Evolutionary conservation across 2,113 vertebrate genomes (phyloP).

Genomic region (Edolisoma coerulescens): DNA sequence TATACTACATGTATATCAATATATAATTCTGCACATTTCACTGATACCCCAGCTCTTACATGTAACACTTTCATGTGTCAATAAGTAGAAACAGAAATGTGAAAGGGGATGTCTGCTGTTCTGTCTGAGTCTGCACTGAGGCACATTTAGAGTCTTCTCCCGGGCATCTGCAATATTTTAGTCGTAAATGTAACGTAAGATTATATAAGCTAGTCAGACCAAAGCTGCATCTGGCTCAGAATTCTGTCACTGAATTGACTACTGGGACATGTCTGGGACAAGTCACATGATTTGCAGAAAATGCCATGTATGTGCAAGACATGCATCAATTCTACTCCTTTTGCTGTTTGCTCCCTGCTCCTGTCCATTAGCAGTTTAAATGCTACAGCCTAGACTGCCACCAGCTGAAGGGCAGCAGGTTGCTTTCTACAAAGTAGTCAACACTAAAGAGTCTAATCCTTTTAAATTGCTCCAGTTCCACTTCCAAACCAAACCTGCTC

Average conservation of each 20-base stretch:
- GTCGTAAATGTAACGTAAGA: neutral
- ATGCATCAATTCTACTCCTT: neutral
- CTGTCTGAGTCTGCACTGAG: neutral
- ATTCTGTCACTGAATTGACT: neutral
- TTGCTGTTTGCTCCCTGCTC: neutral
- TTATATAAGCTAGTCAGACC: neutral
- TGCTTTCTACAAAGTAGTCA: neutral
- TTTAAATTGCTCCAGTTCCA: neutral
- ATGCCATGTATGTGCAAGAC: accelerated
- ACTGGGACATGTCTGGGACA: neutral
- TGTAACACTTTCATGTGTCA: neutral
- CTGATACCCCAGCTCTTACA: neutral
- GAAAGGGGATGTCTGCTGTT: neutral
- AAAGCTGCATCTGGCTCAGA: neutral
- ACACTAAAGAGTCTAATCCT: neutral
- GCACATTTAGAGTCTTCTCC: neutral
- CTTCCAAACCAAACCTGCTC: neutral
- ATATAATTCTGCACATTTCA: neutral
- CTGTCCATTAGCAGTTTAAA: neutral
- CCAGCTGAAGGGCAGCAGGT: neutral
- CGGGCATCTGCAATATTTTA: neutral
- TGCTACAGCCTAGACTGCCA: neutral
- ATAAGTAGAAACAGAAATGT: neutral
- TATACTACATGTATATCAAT: neutral
- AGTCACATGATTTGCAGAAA: neutral